Percentiles rank a stretch among this genome's conserved stretches.
phyloP scores from a whole-genome alignment of 92 coral and sea anemone species.

The Epizoanthus fatuus region DNA sequence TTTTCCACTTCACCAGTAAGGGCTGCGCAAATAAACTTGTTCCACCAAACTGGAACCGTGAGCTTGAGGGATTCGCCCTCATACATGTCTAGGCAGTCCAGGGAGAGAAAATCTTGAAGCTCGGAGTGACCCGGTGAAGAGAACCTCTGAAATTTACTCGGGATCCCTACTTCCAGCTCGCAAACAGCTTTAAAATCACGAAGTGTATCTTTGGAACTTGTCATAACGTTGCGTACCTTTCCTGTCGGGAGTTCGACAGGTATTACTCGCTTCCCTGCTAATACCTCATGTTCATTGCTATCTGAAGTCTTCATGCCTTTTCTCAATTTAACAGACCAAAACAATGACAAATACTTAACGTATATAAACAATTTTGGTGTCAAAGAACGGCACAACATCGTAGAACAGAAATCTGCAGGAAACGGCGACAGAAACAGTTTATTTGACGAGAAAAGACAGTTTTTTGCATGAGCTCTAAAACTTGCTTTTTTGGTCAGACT shows the following conservation, averaged over 20 bases:
- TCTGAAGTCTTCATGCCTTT: conserved; percentile 26
- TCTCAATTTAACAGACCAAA: too few relatives aligned
- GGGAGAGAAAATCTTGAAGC: conserved; percentile 62
- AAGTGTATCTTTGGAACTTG: conserved; percentile 56
- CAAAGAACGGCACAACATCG: too few relatives aligned
- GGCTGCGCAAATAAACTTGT: conserved; percentile 76
- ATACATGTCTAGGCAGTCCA: conserved; percentile 14
- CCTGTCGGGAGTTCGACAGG: conserved; percentile 75
- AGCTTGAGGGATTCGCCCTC: conserved; percentile 47
- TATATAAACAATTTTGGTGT: too few relatives aligned
- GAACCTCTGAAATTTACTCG: conserved; percentile 68
- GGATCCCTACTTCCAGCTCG: conserved; percentile 81
- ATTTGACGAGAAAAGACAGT: too few relatives aligned
- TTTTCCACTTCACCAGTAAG: conserved; percentile 81
- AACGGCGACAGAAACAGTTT: too few relatives aligned
- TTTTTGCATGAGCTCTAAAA: too few relatives aligned
- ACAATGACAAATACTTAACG: too few relatives aligned
- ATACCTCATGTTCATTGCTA: too few relatives aligned
- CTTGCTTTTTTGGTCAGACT: too few relatives aligned
- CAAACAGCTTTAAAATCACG: conserved; percentile 72
- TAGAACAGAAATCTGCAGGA: too few relatives aligned
- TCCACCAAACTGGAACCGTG: conserved; percentile 92
- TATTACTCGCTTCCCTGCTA: conserved; percentile 3
- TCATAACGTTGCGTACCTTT: conserved; percentile 47
- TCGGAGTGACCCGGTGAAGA: conserved; percentile 63